These are phyloP conservation scores for Pollimyrus isidori DNA, from an alignment of 2,113 vertebrate genomes.

Conservation along the genomic window DNA sequence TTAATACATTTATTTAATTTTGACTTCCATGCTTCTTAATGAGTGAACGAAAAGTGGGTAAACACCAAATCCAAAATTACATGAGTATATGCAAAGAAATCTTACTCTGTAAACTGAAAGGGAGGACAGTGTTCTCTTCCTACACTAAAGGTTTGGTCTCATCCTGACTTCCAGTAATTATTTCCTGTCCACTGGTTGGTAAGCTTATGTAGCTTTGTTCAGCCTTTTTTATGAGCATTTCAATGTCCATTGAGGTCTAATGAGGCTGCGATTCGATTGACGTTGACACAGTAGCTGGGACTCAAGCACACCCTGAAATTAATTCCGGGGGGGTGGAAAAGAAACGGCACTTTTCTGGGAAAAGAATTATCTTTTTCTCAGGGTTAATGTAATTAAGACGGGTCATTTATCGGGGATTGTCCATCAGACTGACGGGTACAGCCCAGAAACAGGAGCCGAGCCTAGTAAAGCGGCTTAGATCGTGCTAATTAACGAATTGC, in stretches of 20 bases:
- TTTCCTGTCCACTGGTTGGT: neutral
- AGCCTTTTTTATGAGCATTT: neutral
- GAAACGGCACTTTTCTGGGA: conserved; percentile 4
- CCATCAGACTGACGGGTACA: conserved; percentile 21
- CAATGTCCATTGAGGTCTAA: neutral
- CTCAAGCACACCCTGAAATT: neutral
- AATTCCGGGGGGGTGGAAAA: neutral
- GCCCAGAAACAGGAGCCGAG: conserved; percentile 1
- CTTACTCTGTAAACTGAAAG: neutral
- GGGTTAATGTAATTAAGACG: conserved; percentile 25
- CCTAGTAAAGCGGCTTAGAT: conserved; percentile 21
- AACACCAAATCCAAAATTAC: neutral
- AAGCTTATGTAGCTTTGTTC: neutral
- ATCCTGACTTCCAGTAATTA: neutral
- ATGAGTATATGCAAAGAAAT: neutral
- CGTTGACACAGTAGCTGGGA: neutral
- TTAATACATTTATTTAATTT: neutral
- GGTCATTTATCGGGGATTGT: conserved; percentile 25
- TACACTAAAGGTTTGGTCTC: neutral
- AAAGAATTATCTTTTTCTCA: conserved; percentile 16
- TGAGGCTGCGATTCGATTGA: neutral
- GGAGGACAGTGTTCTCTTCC: neutral
- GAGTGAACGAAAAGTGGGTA: neutral
- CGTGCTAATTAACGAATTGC: conserved; percentile 36
- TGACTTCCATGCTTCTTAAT: neutral